Evolutionary conservation across 2,888 invertebrate genomes (phyloP), one percentile per base, ranked within the genome.

Genomic region (Ochropacha duplaris): DNA sequence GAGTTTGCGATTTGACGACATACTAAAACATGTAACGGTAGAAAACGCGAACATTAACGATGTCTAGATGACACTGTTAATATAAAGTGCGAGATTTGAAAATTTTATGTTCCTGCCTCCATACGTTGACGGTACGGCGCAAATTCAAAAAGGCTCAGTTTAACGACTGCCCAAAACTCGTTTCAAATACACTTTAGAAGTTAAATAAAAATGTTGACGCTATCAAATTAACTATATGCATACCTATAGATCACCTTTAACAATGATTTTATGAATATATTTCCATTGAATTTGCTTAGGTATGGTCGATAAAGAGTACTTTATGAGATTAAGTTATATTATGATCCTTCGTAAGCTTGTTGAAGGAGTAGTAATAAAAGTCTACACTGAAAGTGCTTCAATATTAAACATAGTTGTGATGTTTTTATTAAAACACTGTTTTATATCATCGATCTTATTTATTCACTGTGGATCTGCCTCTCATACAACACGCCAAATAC

Each of bases 51-150:
- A 64, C 65, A 72, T 76, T 72, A 76, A 77, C 60, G 62, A 57
- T 61, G 59, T 58, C 62, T 61, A 63, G 77, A 77, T 76, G 71
- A 66, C 67, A 71, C 64, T 66, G 69, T 76, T 77, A 72, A 78
- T 78, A 74, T 74, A 68, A 76, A 79, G 67, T 65, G 66, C 49
- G 73, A 77, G 73, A 80, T 83, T 81, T 77, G 69, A 71, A 72
- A 72, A 72, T 82, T 81, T 81, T 78, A 81, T 79, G 71, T 63
- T 62, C 50, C 67, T 61, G 61, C 44, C 57, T 67, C 70, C 62
- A 69, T 64, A 64, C 68, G 71, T 62, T 60, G 62, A 70, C 65
- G 71, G 65, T 71, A 60, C 68, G 64, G 56, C 57, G 62, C 62
- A 55, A 67, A 67, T 63, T 65, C 60, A 57, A 56, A 66, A 65